Evolutionary conservation across 2,797 vertebrate genomes (phyloP), one percentile per base, ranked within the genome.

Genomic region (Lepus oiostolus): DNA sequence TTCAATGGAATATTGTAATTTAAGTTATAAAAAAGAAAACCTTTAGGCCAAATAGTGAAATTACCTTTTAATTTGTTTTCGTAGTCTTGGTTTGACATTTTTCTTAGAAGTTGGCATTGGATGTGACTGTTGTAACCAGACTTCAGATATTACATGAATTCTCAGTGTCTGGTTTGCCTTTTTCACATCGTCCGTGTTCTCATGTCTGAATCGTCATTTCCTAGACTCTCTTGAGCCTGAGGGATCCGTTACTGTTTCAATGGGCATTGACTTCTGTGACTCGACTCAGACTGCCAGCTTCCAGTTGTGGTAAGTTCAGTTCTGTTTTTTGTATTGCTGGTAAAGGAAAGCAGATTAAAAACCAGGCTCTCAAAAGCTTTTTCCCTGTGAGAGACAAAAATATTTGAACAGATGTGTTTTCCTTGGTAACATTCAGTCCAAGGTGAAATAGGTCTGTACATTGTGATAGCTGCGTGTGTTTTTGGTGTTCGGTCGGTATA

Each of bases 231-330:
- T 99, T 97, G 99, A 99, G 97, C 98, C 99, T 87, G 98, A 98
- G 96, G 98, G 98, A 97, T 99, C 99, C n/a, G 96, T 99, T 97
- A 99, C 99, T 0, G 99, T 99, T 97, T 98, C 99, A 96, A 95
- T 99, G 98, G 99, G 99, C 96, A 98, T 99, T 87, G 99, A 99
- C 99, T 99, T 99, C 98, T 99, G 99, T 97, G 99, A 99, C 98
- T 99, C 99, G 91, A 99, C 99, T 93, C 99, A 99, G 97, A 99
- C 98, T 67, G 99, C 99, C 97, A 99, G 98, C 98, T 99, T 99
- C 98, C 99, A 99, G 97, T 98, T 99, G 97, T 99, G 99, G 99
- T 99, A 98, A 99, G 99, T 98, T 96, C 63, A 42, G 0, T 38
- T 86, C 38, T 54, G 0, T 26, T 60, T 60, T 96, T 91, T 65